phyloP scores from a whole-genome alignment of 2,113 vertebrate genomes.

The Melanerpes formicivorus region DNA sequence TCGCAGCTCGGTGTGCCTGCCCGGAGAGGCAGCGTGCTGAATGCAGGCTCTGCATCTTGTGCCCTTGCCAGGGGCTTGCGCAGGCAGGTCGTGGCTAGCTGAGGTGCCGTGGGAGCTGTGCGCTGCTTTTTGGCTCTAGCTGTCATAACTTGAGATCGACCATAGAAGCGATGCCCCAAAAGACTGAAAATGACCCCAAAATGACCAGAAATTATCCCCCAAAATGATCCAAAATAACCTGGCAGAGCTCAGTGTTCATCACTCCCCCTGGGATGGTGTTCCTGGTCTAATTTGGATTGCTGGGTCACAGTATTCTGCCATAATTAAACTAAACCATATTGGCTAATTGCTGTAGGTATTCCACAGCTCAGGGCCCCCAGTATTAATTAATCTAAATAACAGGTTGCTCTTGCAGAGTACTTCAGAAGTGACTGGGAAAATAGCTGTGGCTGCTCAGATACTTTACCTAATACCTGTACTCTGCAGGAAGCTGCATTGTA shows the following conservation, averaged over 20 bases:
- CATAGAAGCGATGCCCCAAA: too few relatives aligned
- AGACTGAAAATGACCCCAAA: too few relatives aligned
- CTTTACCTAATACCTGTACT: not conserved
- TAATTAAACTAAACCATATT: not conserved
- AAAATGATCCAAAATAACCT: too few relatives aligned
- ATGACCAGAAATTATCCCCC: too few relatives aligned
- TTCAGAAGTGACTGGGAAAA: not conserved
- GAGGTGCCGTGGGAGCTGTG: not conserved
- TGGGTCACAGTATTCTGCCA: fast-evolving
- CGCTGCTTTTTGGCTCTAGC: not conserved
- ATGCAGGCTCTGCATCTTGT: too few relatives aligned
- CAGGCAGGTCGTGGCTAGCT: not conserved
- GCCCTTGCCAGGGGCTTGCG: not conserved
- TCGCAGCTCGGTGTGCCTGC: too few relatives aligned
- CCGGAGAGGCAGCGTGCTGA: too few relatives aligned
- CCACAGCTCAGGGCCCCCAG: not conserved
- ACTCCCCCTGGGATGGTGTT: fast-evolving
- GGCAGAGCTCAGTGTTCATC: not conserved
- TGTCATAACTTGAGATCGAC: fast-evolving
- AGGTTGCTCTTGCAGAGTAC: not conserved
- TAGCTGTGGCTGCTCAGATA: not conserved
- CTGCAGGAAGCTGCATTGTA: not conserved
- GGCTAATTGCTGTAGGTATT: not conserved
- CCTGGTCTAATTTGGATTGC: not conserved
- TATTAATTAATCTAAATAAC: fast-evolving